These are phyloP conservation scores for Halictus rubicundus DNA, from an alignment of 1,140 invertebrate genomes.

Conservation along the genomic window DNA sequence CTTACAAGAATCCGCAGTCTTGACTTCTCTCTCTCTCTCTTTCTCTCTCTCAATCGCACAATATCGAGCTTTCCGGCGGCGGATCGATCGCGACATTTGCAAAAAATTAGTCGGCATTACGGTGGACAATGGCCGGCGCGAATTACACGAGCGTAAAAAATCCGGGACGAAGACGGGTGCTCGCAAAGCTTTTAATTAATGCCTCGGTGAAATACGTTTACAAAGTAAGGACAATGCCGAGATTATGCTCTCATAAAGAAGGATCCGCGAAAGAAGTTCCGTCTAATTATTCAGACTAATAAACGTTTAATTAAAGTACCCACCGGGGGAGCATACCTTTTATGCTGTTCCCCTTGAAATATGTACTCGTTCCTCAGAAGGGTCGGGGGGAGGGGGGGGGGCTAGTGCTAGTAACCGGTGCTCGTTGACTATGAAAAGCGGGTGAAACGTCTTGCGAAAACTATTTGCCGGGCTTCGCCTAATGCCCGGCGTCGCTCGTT, in stretches of 20 bases:
- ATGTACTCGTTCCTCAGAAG: no score
- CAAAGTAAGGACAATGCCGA: conserved; percentile 1
- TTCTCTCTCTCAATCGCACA: no score
- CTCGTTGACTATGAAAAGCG: neutral
- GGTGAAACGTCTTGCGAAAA: neutral
- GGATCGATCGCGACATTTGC: neutral
- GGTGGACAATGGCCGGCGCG: neutral
- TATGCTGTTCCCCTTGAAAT: neutral
- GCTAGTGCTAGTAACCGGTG: no score
- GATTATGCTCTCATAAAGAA: neutral
- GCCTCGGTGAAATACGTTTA: neutral
- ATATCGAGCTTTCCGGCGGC: no score
- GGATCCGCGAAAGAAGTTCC: conserved; percentile 3
- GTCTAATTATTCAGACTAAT: conserved; percentile 12
- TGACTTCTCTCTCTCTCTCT: no score
- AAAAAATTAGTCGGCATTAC: neutral
- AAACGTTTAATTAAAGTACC: conserved; percentile 19
- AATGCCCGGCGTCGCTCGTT: neutral
- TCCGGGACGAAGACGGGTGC: no score
- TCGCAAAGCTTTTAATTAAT: neutral
- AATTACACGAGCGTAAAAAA: neutral
- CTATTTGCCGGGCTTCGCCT: neutral
- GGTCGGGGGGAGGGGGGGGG: no score
- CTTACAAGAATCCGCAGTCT: no score
- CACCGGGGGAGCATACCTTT: neutral